Conservation (phyloP, 2,888 invertebrate species). For the Cosmia trapezina region DNA sequence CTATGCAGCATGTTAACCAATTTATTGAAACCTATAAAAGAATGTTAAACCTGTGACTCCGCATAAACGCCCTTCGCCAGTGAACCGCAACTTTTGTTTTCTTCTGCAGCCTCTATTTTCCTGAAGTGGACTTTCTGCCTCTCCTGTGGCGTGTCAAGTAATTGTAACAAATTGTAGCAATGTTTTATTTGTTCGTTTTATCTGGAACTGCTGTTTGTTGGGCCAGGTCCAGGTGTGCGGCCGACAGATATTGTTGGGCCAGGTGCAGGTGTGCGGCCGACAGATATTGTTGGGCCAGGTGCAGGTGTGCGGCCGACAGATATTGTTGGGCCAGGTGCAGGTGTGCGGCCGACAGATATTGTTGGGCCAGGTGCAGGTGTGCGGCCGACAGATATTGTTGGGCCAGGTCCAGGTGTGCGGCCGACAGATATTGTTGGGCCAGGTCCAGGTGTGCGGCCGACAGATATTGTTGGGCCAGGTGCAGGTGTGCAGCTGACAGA, state of each 20-base stretch:
- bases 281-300: too few species aligned
- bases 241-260: constrained; percentile 51
- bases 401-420: too few species aligned
- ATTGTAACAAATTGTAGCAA: constrained; percentile 62
- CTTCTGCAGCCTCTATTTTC: background rate
- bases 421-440: constrained; percentile 51
- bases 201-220: constrained; percentile 36
- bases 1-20: background rate
- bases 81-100: background rate
- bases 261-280: constrained; percentile 53
- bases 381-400: constrained; percentile 49
- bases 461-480: too few species aligned
- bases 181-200: constrained; percentile 62
- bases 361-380: too few species aligned
- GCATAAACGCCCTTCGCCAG: background rate
- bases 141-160: constrained; percentile 18
- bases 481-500: constrained; percentile 52
- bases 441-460: constrained; percentile 53
- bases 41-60: too few species aligned
- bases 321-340: too few species aligned
- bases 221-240: constrained; percentile 54
- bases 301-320: constrained; percentile 53
- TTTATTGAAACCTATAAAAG: background rate
- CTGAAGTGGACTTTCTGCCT: constrained; percentile 29
- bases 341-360: constrained; percentile 54